Evolutionary conservation across 2,113 vertebrate species (phyloP).

Genomic region (Clarias magur): DNA sequence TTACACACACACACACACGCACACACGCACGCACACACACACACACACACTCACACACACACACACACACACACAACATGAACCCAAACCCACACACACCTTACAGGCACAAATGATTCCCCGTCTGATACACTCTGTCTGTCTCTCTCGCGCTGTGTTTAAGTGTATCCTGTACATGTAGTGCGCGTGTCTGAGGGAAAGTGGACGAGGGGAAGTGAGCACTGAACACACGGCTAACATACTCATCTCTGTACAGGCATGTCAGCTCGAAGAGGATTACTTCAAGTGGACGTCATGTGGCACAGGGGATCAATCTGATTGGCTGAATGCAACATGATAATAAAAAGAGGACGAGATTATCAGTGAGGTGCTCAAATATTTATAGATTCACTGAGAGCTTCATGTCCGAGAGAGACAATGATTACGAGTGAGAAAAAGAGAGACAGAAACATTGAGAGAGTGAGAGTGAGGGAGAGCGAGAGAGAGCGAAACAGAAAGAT

Average conservation of each 20-base stretch:
- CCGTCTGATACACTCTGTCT: not conserved
- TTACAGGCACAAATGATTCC: not conserved
- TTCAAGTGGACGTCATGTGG: not conserved
- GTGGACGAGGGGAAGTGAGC: not conserved
- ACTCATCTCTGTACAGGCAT: not conserved
- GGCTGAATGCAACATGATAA: not conserved
- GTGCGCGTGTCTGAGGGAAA: not conserved
- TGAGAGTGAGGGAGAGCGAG: not conserved
- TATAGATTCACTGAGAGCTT: not conserved
- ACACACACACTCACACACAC: not conserved
- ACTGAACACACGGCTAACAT: not conserved
- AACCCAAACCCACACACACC: slow-evolving; percentile 6
- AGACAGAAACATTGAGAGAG: too few species aligned
- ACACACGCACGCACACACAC: slow-evolving; percentile 1
- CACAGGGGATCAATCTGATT: not conserved
- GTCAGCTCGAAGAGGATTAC: not conserved
- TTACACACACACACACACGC: slow-evolving; percentile 18
- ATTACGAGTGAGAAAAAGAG: not conserved
- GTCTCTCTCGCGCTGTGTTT: not conserved
- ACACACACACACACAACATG: not conserved
- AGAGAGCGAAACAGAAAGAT: not conserved
- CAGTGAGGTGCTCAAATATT: slow-evolving; percentile 25
- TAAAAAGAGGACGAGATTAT: not conserved
- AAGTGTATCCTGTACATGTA: not conserved
- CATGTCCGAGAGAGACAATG: not conserved